Evolutionary conservation across 2,888 invertebrate species (phyloP), one percentile per base, ranked within the genome.

Genomic region (Theodoxus fluviatilis): DNA sequence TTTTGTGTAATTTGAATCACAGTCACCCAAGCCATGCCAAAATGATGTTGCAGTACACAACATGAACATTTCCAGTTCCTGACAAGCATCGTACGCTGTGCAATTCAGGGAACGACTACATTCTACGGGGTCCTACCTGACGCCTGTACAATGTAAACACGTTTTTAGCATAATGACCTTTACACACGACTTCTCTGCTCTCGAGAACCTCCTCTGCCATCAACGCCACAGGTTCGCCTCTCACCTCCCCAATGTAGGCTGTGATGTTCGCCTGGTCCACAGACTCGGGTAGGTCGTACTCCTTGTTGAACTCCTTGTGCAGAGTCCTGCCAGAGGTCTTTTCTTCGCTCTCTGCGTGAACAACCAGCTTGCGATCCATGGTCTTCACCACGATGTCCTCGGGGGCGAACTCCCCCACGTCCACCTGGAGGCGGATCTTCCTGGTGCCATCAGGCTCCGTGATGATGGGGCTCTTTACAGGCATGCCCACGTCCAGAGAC

Each of bases 361-460:
- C 84, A 49, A 84, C 78, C 49, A 87, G 74, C 74, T 86, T 86
- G 74, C 79, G 78, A 68, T 86, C 85, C 73, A 84, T 81, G 3
- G 87, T 86, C 75, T 85, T 85, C 22, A 87, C 85, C 3, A 82
- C 78, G 52, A 86, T 80, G 71, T 87, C 86, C 55, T 85, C 84
- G 2, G 87, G 85, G 63, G 75, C 78, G 75, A 84, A 87, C 63
- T 86, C 86, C 1, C 86, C 86, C 18, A 85, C 81, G 69, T 83
- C 83, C 18, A 86, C 84, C 43, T 82, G 79, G 9, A 80, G 75
- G 1, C 81, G 79, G 7, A 83, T 76, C 73, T 80, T 83, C 28
- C 74, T 74, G 6, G 80, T 78, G 3, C 85, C 85, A 57, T 85
- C 84, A 1, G 82, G 79, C 68, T 84, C 84, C 1, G 83, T 84